Conservation (phyloP, 2,888 invertebrate species). For the Drosophila mimica region DNA sequence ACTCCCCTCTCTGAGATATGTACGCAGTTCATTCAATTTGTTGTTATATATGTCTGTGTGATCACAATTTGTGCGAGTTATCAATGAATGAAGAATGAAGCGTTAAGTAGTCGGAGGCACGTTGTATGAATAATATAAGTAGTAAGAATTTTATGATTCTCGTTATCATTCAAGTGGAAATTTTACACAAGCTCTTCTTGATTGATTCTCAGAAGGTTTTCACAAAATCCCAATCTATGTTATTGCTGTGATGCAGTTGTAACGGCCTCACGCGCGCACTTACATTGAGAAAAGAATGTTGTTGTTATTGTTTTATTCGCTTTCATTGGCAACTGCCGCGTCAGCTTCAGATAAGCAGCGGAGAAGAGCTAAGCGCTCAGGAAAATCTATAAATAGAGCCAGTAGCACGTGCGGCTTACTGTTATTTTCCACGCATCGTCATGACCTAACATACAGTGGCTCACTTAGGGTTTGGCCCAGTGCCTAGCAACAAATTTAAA, state of each 20-base stretch:
- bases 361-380: background rate
- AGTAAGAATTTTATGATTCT: background rate
- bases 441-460: too few species aligned
- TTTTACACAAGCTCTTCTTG: constrained; percentile 32
- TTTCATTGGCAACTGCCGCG: constrained; percentile 19
- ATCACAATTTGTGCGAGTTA: background rate
- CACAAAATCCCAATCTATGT: background rate
- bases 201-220: constrained; percentile 30
- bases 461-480: too few species aligned
- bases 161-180: constrained; percentile 53
- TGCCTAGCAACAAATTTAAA: too few species aligned
- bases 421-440: constrained; percentile 21
- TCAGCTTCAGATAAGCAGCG: constrained; percentile 1
- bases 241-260: constrained; percentile 4
- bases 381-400: constrained; percentile 24
- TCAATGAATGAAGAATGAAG: constrained; percentile 17
- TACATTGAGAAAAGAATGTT: background rate
- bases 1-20: background rate
- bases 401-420: constrained; percentile 35
- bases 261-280: background rate
- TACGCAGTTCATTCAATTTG: background rate
- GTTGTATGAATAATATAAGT: constrained; percentile 14
- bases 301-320: background rate
- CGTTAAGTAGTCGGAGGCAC: background rate
- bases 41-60: background rate